phyloP scores from a whole-genome alignment of 2,888 invertebrate species.

The Phytoseiulus persimilis region DNA sequence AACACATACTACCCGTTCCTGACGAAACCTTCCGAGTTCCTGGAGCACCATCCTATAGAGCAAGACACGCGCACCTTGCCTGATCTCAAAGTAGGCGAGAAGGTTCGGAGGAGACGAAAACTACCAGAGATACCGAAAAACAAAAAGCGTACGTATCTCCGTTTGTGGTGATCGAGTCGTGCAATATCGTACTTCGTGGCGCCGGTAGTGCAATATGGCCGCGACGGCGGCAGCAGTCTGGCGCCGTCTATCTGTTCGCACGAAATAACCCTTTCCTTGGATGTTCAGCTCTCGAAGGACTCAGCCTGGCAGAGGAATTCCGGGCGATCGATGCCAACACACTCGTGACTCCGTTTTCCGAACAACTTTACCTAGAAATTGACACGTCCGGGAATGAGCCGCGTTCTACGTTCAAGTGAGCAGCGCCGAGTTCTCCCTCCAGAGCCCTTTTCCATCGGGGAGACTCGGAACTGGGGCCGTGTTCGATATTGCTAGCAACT shows the following conservation, averaged over 20 bases:
- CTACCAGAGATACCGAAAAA: slow-evolving; percentile 81
- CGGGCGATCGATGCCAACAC: slow-evolving; percentile 18
- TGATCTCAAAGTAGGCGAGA: slow-evolving; percentile 6
- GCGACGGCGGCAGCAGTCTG: not conserved
- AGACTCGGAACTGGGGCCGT: too few species aligned
- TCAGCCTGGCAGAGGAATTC: slow-evolving; percentile 30
- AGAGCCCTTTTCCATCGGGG: too few species aligned
- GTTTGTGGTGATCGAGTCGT: not conserved
- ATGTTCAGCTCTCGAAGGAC: slow-evolving; percentile 25
- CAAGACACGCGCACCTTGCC: slow-evolving; percentile 25
- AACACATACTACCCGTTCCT: not conserved
- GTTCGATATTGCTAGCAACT: too few species aligned
- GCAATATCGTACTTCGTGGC: not conserved
- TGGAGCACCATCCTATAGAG: slow-evolving; percentile 15
- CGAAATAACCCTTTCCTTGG: not conserved
- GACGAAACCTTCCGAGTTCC: slow-evolving; percentile 14
- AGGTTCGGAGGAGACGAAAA: slow-evolving; percentile 62
- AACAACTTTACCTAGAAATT: slow-evolving; percentile 32
- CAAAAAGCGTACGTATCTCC: slow-evolving; percentile 46
- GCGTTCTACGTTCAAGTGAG: slow-evolving; percentile 20
- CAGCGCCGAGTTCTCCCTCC: too few species aligned
- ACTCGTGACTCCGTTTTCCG: slow-evolving; percentile 26
- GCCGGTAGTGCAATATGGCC: not conserved
- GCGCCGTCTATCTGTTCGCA: not conserved
- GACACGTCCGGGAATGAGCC: slow-evolving; percentile 27